Conservation (phyloP, 1,140 invertebrate genomes). For the Apolygus lucorum region DNA sequence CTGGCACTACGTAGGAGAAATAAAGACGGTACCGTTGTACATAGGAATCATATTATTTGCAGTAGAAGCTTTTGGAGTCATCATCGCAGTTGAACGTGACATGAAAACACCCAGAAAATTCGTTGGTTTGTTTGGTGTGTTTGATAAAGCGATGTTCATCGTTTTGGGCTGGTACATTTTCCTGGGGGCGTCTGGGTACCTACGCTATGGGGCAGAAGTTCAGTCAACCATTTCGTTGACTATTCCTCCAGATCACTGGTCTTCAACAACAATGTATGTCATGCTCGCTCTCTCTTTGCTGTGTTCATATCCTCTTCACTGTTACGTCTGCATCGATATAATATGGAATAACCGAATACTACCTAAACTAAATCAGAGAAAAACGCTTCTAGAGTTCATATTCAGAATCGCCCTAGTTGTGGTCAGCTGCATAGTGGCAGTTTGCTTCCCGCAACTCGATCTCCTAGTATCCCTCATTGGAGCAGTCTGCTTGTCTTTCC, state of each 20-base stretch:
- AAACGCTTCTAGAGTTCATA: neutral
- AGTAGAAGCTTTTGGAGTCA: neutral
- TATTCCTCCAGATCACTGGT: neutral
- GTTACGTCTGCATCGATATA: conserved; percentile 1
- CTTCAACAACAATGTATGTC: neutral
- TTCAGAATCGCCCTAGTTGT: neutral
- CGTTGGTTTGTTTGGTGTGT: neutral
- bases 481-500: conserved; percentile 1
- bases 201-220: neutral
- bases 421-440: neutral
- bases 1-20: neutral
- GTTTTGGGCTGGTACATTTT: neutral
- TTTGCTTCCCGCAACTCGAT: neutral
- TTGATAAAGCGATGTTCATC: neutral
- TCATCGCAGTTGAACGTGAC: neutral
- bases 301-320: conserved; percentile 7
- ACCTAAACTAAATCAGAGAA: neutral
- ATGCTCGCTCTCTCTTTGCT: neutral
- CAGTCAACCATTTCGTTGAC: neutral
- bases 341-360: neutral
- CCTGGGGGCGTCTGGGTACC: neutral
- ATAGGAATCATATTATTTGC: conserved; percentile 5
- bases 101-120: neutral
- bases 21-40: neutral
- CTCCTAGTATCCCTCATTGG: neutral